Percentiles rank a stretch among this genome's conserved stretches.
phyloP scores from a whole-genome alignment of 2,888 invertebrate genomes.

The Piscicola geometra region DNA sequence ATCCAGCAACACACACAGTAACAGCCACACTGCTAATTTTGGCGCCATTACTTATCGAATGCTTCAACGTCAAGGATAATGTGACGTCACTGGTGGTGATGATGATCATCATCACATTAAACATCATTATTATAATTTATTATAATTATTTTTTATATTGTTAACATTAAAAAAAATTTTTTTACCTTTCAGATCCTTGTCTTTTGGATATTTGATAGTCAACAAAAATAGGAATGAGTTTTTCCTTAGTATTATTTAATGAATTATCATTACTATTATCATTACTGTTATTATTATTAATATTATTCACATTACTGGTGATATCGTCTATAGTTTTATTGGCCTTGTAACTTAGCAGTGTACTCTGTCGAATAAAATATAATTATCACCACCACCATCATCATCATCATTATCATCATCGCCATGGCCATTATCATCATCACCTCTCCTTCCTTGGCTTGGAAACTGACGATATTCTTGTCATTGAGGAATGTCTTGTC shows the following conservation, averaged over 20 bases:
- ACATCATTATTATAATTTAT: too few relatives aligned
- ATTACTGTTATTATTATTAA: too few relatives aligned
- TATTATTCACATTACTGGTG: background rate
- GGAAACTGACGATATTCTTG: background rate
- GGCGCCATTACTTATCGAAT: background rate
- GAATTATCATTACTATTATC: too few relatives aligned
- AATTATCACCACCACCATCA: too few relatives aligned
- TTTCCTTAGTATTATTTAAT: too few relatives aligned
- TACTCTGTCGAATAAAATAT: background rate
- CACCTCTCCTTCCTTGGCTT: constrained; percentile 11
- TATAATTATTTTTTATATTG: background rate
- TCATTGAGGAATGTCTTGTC: background rate
- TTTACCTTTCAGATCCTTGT: background rate
- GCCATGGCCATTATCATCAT: background rate
- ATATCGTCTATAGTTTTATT: background rate
- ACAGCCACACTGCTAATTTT: background rate
- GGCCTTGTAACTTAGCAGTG: background rate
- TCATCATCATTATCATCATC: background rate
- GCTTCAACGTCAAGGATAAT: background rate
- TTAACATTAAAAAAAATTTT: background rate
- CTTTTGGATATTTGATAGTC: background rate
- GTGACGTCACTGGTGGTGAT: background rate
- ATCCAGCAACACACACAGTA: background rate
- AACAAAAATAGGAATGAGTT: background rate
- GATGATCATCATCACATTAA: background rate